Conservation (phyloP, 35 echinoderm and acorn worm genomes). For the Ptychodera flava region DNA sequence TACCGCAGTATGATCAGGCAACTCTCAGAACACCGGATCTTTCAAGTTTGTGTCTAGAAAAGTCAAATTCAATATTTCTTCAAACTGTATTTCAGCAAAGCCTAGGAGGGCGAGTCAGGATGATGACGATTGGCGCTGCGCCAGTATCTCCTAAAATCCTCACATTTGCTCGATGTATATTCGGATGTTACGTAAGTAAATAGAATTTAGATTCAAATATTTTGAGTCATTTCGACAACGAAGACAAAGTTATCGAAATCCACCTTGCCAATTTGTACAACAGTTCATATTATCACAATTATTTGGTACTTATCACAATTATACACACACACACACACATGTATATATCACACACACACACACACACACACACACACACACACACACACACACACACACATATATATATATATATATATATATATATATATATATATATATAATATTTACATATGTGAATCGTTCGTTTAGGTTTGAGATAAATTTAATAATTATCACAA, state of each 20-base stretch:
- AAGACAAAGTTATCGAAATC: neutral
- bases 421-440: no score
- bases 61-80: neutral
- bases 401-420: no score
- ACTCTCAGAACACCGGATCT: no score
- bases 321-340: no score
- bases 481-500: no score
- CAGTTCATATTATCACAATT: neutral
- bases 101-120: conserved; percentile 58
- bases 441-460: neutral
- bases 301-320: no score
- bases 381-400: no score
- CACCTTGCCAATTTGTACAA: neutral
- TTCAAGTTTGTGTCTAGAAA: neutral
- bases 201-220: no score
- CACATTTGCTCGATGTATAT: conserved; percentile 65
- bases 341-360: no score
- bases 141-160: conserved; percentile 72
- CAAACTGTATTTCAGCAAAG: conserved; percentile 32
- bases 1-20: no score
- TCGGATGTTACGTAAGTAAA: conserved; percentile 69
- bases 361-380: no score
- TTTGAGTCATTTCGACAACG: neutral
- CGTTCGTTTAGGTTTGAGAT: no score
- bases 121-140: conserved; percentile 62